Percentiles rank a stretch among this genome's conserved stretches.
Conservation (phyloP, 2,797 vertebrate species). For the Apogon talboti region DNA sequence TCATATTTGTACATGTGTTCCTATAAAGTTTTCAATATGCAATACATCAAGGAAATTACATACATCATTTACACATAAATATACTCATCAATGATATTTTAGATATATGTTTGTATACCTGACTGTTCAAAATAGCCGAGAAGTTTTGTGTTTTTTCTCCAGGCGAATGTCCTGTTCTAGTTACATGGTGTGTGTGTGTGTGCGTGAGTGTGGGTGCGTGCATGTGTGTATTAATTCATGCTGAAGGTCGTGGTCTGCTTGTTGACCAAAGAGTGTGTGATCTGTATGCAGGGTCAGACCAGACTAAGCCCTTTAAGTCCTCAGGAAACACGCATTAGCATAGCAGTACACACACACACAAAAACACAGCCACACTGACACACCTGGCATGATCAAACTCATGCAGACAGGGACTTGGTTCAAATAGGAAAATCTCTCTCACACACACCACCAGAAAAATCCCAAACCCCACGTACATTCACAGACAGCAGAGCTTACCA, state of each 20-base stretch:
- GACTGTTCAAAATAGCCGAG: background rate
- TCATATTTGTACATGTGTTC: conserved; percentile 3
- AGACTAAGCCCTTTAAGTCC: conserved; percentile 85
- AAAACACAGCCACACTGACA: conserved; percentile 61
- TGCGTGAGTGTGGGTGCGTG: conserved; percentile 35
- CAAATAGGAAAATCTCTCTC: conserved; percentile 67
- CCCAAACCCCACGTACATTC: conserved; percentile 74
- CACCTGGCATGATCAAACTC: conserved; percentile 73
- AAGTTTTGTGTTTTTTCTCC: conserved; percentile 30
- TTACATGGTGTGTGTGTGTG: conserved; percentile 28
- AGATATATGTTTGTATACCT: conserved; percentile 6
- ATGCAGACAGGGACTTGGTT: conserved; percentile 71
- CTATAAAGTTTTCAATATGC: background rate
- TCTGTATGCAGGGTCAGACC: conserved; percentile 87
- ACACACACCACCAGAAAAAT: conserved; percentile 49
- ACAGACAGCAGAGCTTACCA: conserved; percentile 70
- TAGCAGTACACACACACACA: conserved; percentile 60
- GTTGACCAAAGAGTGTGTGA: conserved; percentile 85
- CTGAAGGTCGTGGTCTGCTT: conserved; percentile 84
- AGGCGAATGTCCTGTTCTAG: conserved; percentile 34
- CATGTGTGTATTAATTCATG: conserved; percentile 68
- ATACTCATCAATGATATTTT: background rate
- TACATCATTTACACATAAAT: background rate
- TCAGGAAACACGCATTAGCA: conserved; percentile 87
- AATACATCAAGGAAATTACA: conserved; percentile 5